These are phyloP conservation scores for Strigamia crassipes DNA, from an alignment of 2,888 invertebrate species.

Conservation along the genomic window DNA sequence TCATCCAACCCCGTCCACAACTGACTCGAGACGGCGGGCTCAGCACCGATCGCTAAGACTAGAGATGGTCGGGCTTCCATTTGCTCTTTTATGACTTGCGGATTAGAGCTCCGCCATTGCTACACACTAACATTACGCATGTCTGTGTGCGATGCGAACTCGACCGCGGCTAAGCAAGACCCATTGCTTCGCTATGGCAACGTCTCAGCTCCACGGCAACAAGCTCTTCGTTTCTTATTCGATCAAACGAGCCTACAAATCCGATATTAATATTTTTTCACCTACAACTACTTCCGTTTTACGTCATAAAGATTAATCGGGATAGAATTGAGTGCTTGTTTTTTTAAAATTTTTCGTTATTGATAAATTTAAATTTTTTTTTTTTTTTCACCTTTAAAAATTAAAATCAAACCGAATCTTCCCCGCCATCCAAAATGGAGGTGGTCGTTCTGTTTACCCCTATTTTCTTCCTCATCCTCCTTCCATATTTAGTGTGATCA, in stretches of 20 bases:
- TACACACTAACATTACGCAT: background rate
- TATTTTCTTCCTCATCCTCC: conserved; percentile 23
- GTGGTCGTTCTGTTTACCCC: conserved; percentile 25
- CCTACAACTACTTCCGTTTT: no score
- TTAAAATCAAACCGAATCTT: background rate
- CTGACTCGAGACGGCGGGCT: conserved; percentile 17
- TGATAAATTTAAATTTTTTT: background rate
- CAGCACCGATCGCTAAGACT: conserved; percentile 35
- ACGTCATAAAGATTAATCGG: no score
- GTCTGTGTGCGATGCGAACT: conserved; percentile 7
- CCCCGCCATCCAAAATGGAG: background rate
- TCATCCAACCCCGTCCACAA: conserved; percentile 19
- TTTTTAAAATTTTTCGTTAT: background rate
- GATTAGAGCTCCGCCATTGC: conserved; percentile 25
- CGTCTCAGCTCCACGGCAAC: background rate
- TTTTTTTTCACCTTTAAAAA: background rate
- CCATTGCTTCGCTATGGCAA: conserved; percentile 1
- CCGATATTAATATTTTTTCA: background rate
- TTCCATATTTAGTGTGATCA: conserved; percentile 39
- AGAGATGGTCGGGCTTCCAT: conserved; percentile 7
- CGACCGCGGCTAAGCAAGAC: conserved; percentile 31
- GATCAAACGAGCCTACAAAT: background rate
- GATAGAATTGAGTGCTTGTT: no score
- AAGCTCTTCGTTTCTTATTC: background rate
- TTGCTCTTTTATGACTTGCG: conserved; percentile 27